Evolutionary conservation across 2,888 invertebrate species (phyloP), one percentile per base, ranked within the genome.

Genomic region (Molorchus minor): DNA sequence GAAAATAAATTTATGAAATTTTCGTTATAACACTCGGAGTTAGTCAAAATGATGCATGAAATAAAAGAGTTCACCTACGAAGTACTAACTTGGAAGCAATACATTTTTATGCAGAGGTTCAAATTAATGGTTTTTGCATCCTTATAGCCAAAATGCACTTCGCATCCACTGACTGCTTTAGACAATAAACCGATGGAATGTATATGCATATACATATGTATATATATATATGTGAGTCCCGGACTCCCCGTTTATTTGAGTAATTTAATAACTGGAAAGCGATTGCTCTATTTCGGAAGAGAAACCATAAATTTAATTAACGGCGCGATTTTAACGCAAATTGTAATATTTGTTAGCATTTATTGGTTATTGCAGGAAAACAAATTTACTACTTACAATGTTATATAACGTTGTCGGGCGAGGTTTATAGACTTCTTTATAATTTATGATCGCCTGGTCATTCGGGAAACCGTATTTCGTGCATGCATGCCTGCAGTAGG

Each of bases 251-350:
- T 84, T 84, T 84, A 84, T 84, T 84, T 84, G 84, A 84, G 82
- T 84, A 84, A 84, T 84, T 84, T 84, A 84, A 85, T 85, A 84
- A 84, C 84, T 84, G 83, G 83, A 79, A 83, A 84, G 84, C 84
- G 84, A 85, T 85, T 84, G 81, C 72, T 70, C 62, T 68, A 71
- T 73, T 72, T 72, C 63, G 69, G 60, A 70, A 66, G 64, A 62
- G 62, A 68, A 61, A 67, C 65, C 71, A 66, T 74, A 74, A 74
- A 72, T 72, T 71, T 67, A 67, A 69, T 70, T 72, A 72, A 72
- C 70, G 67, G 64, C 65, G 21, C 49, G 44, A 44, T 51, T 59
- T 55, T 44, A 55, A 47, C 55, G 47, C 47, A 35, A 45, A 49
- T 49, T 49, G 49, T 40, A 52, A 52, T 52, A 52, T 52, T 52